These are phyloP conservation scores for Pluvialis apricaria DNA, from an alignment of 2,113 vertebrate genomes.

Conservation along the genomic window DNA sequence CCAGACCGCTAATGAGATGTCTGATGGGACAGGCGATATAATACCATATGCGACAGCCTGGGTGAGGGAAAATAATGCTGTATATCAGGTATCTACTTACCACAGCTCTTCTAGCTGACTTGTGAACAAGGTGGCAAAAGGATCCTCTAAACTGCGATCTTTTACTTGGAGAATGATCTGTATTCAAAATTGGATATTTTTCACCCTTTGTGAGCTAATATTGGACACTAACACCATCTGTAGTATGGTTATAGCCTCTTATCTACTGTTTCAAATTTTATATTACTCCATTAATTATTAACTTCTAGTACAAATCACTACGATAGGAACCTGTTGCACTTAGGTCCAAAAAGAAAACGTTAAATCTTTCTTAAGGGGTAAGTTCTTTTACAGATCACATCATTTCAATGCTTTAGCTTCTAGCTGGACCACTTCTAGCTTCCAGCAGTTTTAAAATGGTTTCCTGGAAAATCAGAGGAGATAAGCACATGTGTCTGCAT, in stretches of 20 bases:
- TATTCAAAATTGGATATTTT: neutral
- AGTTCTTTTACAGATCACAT: neutral
- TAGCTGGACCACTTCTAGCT: neutral
- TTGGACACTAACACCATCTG: neutral
- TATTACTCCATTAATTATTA: constrained; percentile 4
- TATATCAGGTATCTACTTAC: neutral
- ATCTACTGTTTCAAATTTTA: neutral
- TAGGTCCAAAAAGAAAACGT: neutral
- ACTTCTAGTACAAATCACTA: neutral
- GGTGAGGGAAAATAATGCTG: neutral
- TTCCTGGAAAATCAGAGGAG: neutral
- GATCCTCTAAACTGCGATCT: neutral
- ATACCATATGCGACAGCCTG: neutral
- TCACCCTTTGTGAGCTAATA: neutral
- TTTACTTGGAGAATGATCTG: neutral
- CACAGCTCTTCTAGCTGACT: neutral
- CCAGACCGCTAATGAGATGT: neutral
- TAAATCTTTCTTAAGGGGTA: neutral
- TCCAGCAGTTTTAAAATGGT: neutral
- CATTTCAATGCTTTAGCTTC: neutral
- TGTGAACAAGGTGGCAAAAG: neutral
- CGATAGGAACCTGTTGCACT: neutral
- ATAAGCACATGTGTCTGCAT: neutral
- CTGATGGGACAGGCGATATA: neutral
- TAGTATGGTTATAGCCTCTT: neutral